Base-by-base conservation (phyloP, 2,888 invertebrate species). In the Tenthredo distinguenda region DNA sequence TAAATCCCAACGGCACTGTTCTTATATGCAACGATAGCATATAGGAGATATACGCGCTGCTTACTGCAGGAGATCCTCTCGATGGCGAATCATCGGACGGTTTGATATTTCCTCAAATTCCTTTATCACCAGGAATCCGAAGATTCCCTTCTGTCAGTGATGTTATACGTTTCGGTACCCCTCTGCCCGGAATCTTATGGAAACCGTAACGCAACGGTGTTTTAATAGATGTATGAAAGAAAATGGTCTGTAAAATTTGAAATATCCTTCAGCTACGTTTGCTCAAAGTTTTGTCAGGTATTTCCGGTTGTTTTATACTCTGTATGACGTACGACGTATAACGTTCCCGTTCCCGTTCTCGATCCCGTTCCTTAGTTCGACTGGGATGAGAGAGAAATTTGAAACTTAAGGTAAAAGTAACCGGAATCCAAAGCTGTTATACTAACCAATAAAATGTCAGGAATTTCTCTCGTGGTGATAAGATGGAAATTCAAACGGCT, bases 401-500 rank as follows among this genome's bases (percentile, higher is more conserved):
- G 31, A 55, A 77, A 50, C 77, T 47, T 74, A 31, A 34, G 18
- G 76, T 50, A 50, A 77, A 77, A 77, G 31, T n/a, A 77, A 77
- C 31, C 9, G 77, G 77, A 77, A 77, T 77, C 50, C 50, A 50
- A 40, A 26, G 26, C 31, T 50, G 77, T 77, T 50, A 55, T 55
- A 81, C 62, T 37, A 81, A 62, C 81, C 81, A 81, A 81, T 81
- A 81, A 81, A 81, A 81, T 81, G 34, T 37, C n/a, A 62, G 68
- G 68, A 83, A 83, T 68, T 83, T 71, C 34, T 26, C 47, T 47
- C 50, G 18, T n/a, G 62, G 62, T 34, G 83, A 83, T 83, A 83
- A 83, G 83, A 83, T 83, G 83, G 83, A 83, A 83, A 83, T 83
- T 83, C 83, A 71, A 83, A 65, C 83, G 62, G 81, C 62, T 50